Evolutionary conservation across 1,140 invertebrate genomes (phyloP).

Genomic region (Nephotettix cincticeps): DNA sequence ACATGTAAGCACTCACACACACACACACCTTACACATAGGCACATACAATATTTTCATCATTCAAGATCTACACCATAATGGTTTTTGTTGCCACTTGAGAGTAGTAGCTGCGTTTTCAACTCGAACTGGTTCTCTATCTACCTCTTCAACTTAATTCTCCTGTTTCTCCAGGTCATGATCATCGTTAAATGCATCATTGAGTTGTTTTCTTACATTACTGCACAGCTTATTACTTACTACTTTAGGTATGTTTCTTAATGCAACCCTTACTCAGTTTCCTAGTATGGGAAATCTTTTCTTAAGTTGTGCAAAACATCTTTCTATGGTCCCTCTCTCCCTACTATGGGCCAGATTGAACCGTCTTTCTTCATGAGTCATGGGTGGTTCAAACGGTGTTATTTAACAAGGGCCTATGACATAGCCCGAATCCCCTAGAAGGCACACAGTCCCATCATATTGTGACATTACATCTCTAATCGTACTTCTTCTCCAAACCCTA

Average conservation of each 20-base stretch:
- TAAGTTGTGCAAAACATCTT: conserved; percentile 3
- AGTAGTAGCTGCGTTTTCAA: not conserved
- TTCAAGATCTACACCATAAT: not conserved
- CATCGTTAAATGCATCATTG: not conserved
- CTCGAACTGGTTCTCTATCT: not conserved
- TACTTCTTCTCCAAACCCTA: not conserved
- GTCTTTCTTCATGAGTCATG: not conserved
- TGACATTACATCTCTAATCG: not conserved
- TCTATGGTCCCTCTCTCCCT: not conserved
- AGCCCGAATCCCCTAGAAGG: not conserved
- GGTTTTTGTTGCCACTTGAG: not conserved
- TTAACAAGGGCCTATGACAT: not conserved
- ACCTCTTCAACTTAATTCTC: not conserved
- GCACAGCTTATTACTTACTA: conserved; percentile 3
- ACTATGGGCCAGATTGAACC: not conserved
- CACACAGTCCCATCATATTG: not conserved
- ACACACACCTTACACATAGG: no score
- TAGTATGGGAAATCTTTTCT: not conserved
- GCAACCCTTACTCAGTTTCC: not conserved
- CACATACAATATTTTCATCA: no score
- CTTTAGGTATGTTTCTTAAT: not conserved
- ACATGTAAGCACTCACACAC: no score
- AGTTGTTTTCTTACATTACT: not conserved
- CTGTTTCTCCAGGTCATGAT: not conserved
- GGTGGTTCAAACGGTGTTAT: not conserved